Evolutionary conservation across 2,113 vertebrate genomes (phyloP), one percentile per base, ranked within the genome.

Genomic region (Takifugu flavidus): DNA sequence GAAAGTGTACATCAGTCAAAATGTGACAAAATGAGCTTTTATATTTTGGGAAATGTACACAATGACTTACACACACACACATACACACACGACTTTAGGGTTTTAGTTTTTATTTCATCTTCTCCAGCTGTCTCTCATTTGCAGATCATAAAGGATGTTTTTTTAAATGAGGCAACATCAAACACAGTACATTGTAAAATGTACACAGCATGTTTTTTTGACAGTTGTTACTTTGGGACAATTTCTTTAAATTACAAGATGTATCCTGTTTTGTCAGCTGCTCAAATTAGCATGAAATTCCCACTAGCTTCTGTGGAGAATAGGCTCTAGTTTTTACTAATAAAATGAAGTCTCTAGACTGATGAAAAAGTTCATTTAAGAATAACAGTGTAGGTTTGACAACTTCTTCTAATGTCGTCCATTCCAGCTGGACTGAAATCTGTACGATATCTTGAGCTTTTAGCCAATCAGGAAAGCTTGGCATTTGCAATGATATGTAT

Each of bases 221-320:
- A 60, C 56, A 72, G 67, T 44, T 63, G 56, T 49, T 47, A 52
- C 44, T 20, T 14, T 66, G 7, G 60, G 69, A 62, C 12, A n/a
- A 1, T 4, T 12, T 12, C 13, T 43, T 11, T 34, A 63, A 56
- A 66, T 72, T 62, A 44, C 50, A 10, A 63, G 4, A 56, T 61
- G 11, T 62, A 57, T 68, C 6, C 74, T 62, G n/a, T 27, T 13
- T 52, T 72, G 55, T 51, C 63, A 66, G 63, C 47, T 76, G 64
- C 76, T 55, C 55, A 65, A 70, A 56, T 56, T 56, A 31, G 29
- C 6, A 29, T 49, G 12, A n/a, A 45, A 65, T 63, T 45, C 49
- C 15, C 39, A 45, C 20, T 49, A 26, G 14, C 51, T 54, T 29
- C 25, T 25, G 29, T 28, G 25, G 34, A 49, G 44, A 67, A 44